Evolutionary conservation across 2,888 invertebrate genomes (phyloP).

Genomic region (Chloroclysta siterata): DNA sequence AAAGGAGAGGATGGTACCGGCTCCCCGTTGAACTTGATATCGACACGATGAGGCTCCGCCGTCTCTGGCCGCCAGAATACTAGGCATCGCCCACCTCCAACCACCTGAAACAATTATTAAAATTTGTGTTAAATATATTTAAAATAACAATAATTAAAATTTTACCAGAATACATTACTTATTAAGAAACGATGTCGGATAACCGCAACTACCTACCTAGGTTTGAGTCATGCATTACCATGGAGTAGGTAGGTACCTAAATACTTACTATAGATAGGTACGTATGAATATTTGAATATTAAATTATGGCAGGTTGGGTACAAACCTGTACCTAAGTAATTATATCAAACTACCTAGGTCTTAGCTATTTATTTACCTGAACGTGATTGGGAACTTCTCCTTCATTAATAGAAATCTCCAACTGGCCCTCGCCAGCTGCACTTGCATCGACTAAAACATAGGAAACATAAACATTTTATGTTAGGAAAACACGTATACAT

Average conservation of each 20-base stretch:
- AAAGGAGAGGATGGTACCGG: constrained; percentile 96
- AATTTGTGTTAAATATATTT: too few species aligned
- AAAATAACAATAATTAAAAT: too few species aligned
- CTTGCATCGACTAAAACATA: constrained; percentile 95
- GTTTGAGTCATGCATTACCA: too few species aligned
- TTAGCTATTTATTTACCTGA: constrained; percentile 74
- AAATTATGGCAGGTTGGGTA: neutral
- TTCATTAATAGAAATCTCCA: constrained; percentile 99
- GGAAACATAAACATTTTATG: constrained; percentile 1
- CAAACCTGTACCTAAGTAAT: neutral
- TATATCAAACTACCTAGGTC: too few species aligned
- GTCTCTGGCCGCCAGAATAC: constrained; percentile 97
- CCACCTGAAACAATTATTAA: constrained; percentile 84
- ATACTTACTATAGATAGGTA: too few species aligned
- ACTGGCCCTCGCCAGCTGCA: constrained; percentile 99
- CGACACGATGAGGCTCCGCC: constrained; percentile 95
- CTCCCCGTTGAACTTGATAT: constrained; percentile 98
- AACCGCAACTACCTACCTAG: too few species aligned
- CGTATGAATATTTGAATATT: too few species aligned
- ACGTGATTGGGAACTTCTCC: constrained; percentile 99
- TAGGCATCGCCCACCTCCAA: constrained; percentile 96
- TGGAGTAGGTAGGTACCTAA: too few species aligned
- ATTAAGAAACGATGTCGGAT: too few species aligned
- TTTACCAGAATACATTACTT: too few species aligned
- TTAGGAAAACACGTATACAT: neutral